These are phyloP conservation scores for Anastatus disparis DNA, from an alignment of 1,140 invertebrate genomes.

Conservation along the genomic window DNA sequence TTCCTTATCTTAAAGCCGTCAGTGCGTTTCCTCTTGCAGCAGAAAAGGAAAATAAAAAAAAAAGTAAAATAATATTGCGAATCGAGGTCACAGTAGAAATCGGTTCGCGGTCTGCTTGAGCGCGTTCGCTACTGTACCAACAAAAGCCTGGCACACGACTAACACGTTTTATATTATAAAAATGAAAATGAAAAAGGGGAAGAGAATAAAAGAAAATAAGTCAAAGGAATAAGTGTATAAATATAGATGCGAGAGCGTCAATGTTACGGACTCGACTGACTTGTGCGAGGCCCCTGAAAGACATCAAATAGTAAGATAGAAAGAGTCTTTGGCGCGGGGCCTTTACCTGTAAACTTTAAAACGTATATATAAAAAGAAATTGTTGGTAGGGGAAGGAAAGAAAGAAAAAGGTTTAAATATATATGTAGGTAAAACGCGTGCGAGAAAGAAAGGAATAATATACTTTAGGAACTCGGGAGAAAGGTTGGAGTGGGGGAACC, in stretches of 20 bases:
- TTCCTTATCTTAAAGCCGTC: too few relatives aligned
- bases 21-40: too few relatives aligned
- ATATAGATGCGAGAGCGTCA: conserved; percentile 26
- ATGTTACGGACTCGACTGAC: conserved; percentile 57
- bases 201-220: too few relatives aligned
- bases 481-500: conserved; percentile 37
- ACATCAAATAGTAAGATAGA: conserved; percentile 45
- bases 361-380: conserved; percentile 42
- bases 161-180: too few relatives aligned
- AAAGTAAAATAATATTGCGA: too few relatives aligned
- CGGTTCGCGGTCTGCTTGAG: too few relatives aligned
- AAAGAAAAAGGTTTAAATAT: conserved; percentile 13
- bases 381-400: neutral
- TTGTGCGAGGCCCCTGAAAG: conserved; percentile 49
- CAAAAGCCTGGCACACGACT: too few relatives aligned
- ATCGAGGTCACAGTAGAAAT: too few relatives aligned
- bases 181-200: too few relatives aligned
- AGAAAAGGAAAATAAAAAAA: too few relatives aligned
- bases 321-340: conserved; percentile 30
- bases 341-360: conserved; percentile 53
- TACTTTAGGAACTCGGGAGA: neutral
- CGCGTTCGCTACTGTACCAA: too few relatives aligned
- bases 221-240: too few relatives aligned
- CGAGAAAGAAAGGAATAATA: conserved; percentile 24
- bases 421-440: neutral